Percentiles rank a stretch among this genome's conserved stretches.
Conservation (phyloP, 2,888 invertebrate genomes). For the Tubulanus polymorphus region DNA sequence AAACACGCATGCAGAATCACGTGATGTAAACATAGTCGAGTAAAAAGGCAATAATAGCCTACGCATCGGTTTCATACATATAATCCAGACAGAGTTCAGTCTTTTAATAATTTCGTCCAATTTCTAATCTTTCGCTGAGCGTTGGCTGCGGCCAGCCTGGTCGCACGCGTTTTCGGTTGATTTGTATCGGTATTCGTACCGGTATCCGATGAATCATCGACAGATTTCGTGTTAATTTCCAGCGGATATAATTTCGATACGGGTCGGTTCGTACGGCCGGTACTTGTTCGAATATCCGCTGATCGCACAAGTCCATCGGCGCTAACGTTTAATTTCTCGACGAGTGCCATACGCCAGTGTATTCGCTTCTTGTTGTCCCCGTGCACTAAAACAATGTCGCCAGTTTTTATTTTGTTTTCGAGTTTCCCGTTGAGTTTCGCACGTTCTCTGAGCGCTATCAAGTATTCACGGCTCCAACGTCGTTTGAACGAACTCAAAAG, state of each 20-base stretch:
- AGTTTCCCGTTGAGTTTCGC: neutral
- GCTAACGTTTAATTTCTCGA: conserved; percentile 1
- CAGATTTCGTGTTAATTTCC: no score
- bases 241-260: conserved; percentile 9
- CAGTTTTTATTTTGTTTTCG: neutral
- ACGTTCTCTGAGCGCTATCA: neutral
- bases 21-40: no score
- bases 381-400: neutral
- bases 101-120: no score
- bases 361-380: neutral
- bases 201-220: no score
- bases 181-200: no score
- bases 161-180: no score
- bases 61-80: no score
- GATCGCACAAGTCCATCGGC: conserved; percentile 11
- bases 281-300: conserved; percentile 11
- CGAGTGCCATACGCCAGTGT: neutral
- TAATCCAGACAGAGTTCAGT: no score
- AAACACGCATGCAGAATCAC: no score
- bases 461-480: conserved; percentile 12
- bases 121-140: no score
- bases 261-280: conserved; percentile 8
- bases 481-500: conserved; percentile 11
- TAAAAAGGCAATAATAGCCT: no score
- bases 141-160: no score